Evolutionary conservation across 2,888 invertebrate species (phyloP).

Genomic region (Miltochrista miniata): DNA sequence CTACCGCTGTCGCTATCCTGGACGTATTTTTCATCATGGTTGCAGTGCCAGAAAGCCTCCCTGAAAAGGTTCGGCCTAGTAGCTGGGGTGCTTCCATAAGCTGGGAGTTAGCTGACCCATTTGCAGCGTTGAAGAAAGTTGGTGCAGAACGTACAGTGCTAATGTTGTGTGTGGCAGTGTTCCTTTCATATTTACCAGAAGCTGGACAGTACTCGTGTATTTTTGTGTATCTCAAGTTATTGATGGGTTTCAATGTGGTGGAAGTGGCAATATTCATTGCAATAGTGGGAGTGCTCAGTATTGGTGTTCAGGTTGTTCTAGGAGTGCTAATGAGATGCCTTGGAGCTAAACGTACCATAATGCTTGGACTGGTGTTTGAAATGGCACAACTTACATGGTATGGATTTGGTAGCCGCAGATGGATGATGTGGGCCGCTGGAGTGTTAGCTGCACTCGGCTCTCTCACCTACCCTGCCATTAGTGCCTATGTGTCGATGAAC

Average conservation of each 20-base stretch:
- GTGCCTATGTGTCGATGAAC: conserved; percentile 98
- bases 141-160: conserved; percentile 98
- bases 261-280: conserved; percentile 99
- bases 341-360: conserved; percentile 98
- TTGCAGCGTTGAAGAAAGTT: conserved; percentile 95
- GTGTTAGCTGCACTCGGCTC: conserved; percentile 97
- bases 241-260: conserved; percentile 97
- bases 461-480: conserved; percentile 99
- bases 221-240: conserved; percentile 98
- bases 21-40: conserved; percentile 99
- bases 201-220: conserved; percentile 99
- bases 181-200: conserved; percentile 98
- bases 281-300: conserved; percentile 97
- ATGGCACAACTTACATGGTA: conserved; percentile 99
- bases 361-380: conserved; percentile 98
- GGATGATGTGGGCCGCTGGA: conserved; percentile 99
- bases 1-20: conserved; percentile 96
- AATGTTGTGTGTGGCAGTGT: conserved; percentile 98
- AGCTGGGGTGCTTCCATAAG: conserved; percentile 95
- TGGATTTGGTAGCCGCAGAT: conserved; percentile 97
- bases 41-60: conserved; percentile 98
- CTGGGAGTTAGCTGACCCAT: conserved; percentile 99
- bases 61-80: conserved; percentile 92
- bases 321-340: conserved; percentile 92
- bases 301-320: conserved; percentile 95